Evolutionary conservation across 2,113 vertebrate genomes (phyloP).

Genomic region (Todiramphus chloris): DNA sequence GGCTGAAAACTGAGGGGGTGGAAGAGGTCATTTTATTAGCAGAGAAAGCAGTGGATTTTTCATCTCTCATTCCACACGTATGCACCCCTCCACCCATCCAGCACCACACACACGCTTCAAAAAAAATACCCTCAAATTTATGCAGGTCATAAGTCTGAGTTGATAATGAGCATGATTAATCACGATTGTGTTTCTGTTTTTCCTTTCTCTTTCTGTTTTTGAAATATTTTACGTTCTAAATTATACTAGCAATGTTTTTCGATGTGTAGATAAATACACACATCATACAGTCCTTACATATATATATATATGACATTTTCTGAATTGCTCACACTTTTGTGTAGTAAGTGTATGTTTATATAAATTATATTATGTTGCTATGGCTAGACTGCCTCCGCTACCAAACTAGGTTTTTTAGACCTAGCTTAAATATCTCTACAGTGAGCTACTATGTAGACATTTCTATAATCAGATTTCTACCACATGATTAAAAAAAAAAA

Average conservation of each 20-base stretch:
- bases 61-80: constrained; percentile 39
- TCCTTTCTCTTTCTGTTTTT: constrained; percentile 25
- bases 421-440: background rate
- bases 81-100: constrained; percentile 31
- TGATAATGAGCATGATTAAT: constrained; percentile 69
- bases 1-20: background rate
- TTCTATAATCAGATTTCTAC: constrained; percentile 52
- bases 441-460: background rate
- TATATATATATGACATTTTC: background rate
- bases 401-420: background rate
- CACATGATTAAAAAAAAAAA: background rate
- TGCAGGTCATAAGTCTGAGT: constrained; percentile 46
- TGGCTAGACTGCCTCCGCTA: background rate
- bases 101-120: constrained; percentile 35
- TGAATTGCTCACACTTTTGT: background rate
- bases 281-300: background rate
- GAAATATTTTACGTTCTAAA: constrained; percentile 48
- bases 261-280: background rate
- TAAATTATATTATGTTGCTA: background rate
- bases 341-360: background rate
- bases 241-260: constrained; percentile 22
- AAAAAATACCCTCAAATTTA: constrained; percentile 36
- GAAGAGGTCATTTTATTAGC: constrained; percentile 30
- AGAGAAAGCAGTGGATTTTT: constrained; percentile 37
- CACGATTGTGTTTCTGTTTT: constrained; percentile 50